A percentile compares a stretch with the other conserved stretches of the same genome.
Conservation (phyloP, 37 sponge, comb jelly and placozoan species). For the Chondrosia reniformis region DNA sequence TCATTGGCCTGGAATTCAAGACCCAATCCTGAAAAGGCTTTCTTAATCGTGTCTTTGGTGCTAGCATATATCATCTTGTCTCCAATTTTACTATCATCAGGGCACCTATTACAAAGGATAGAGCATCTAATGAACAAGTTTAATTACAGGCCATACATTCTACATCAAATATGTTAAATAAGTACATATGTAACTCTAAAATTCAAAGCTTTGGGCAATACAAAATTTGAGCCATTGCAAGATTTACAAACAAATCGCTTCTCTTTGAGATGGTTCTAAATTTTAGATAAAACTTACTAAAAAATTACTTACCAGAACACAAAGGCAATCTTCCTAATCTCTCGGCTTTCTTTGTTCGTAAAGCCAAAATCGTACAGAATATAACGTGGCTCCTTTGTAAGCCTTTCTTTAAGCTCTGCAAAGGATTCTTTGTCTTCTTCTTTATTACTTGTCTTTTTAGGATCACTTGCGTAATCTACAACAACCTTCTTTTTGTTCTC, state of each 20-base stretch:
- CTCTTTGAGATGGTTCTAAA: no score
- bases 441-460: not conserved
- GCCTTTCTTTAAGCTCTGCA: conserved; percentile 1
- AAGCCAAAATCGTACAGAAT: conserved; percentile 65
- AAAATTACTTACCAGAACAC: conserved; percentile 66
- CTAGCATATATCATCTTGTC: conserved; percentile 74
- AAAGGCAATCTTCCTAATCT: conserved; percentile 53
- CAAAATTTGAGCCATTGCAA: no score
- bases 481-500: conserved; percentile 47
- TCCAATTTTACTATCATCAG: conserved; percentile 40
- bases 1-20: conserved; percentile 70
- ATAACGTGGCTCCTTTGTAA: conserved; percentile 59
- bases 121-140: no score
- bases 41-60: conserved; percentile 66
- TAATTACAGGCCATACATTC: no score
- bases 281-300: no score
- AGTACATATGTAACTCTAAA: no score
- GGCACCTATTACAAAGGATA: conserved; percentile 36
- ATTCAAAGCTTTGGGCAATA: no score
- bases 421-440: conserved; percentile 40
- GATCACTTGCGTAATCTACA: conserved; percentile 28
- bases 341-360: conserved; percentile 45
- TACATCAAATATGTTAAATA: no score
- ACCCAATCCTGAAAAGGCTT: conserved; percentile 41
- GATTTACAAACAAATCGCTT: no score